Evolutionary conservation across 2,888 invertebrate genomes (phyloP), one percentile per base, ranked within the genome.

Genomic region (Oscheius sp.): DNA sequence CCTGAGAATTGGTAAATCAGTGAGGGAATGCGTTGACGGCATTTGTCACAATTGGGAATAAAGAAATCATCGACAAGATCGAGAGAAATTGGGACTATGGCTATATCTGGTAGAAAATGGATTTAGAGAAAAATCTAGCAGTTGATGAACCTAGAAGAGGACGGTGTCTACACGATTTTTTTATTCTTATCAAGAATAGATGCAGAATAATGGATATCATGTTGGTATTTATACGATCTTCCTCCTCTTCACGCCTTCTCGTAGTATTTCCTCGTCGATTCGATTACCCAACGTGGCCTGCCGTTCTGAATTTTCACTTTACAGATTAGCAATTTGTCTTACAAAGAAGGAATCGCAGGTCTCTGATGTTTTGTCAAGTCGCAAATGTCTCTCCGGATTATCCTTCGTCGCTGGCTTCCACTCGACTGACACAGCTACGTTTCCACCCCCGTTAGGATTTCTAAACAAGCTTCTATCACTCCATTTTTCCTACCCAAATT

Each of bases 361-460:
- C 13, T 46, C 35, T 13, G 49, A 35, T 2, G 12, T 9, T 7
- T 18, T 27, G 27, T 29, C 35, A 12, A 66, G 23, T 16, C 49
- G 27, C 16, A 52, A 29, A 66, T 66, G 46, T 12, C 49, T 12
- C 29, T 66, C 52, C 6, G 35, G 35, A n/a, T 25, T 52, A 7
- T 66, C 52, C 35, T 66, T 52, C n/a, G 66, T 66, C 6, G 66
- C 66, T 25, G 66, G 66, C 5, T 49, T 13, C 66, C 66, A 66
- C 49, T 49, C 29, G 7, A 9, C 27, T 9, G 23, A 16, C 7
- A 29, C 29, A 35, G 35, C 35, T 9, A 6, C 9, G 2, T 18
- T 18, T 12, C 49, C 66, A 23, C 13, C n/a, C 18, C 29, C 52
- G 27, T 66, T 66, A 7, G 66, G 66, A 27, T 66, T 66, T 29